Conservation (phyloP, 2,797 vertebrate genomes). For the Syngnathus rostellatus region DNA sequence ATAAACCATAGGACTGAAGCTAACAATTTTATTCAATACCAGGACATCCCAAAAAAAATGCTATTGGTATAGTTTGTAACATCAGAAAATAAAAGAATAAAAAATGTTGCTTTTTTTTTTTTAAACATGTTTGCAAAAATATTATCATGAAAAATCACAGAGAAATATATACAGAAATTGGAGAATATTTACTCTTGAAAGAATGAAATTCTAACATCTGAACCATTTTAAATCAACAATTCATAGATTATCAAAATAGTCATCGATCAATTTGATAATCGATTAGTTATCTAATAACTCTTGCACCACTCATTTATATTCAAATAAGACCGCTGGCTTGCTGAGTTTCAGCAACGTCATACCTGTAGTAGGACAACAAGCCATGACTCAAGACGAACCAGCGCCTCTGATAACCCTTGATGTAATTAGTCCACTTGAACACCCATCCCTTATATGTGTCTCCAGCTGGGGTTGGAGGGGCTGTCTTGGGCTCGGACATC, state of each 20-base stretch:
- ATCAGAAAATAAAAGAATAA: too few species aligned
- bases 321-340: not conserved
- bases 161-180: too few species aligned
- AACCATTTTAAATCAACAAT: not conserved
- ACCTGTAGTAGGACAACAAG: constrained; percentile 93
- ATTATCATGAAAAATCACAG: too few species aligned
- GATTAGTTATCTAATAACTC: not conserved
- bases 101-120: too few species aligned
- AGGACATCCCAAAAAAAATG: too few species aligned
- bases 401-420: constrained; percentile 90
- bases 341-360: constrained; percentile 10
- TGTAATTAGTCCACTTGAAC: constrained; percentile 97
- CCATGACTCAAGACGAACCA: constrained; percentile 96
- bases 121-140: too few species aligned
- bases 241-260: not conserved
- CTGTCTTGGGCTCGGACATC: constrained; percentile 75
- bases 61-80: too few species aligned
- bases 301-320: not conserved
- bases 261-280: not conserved
- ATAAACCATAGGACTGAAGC: too few species aligned
- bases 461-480: constrained; percentile 65
- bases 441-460: constrained; percentile 88
- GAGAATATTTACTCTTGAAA: not conserved
- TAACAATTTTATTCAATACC: too few species aligned
- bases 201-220: not conserved